Percentiles rank a stretch among this genome's conserved stretches.
These are phyloP conservation scores for Echiichthys vipera DNA, from an alignment of 2,797 vertebrate species.

Conservation along the genomic window DNA sequence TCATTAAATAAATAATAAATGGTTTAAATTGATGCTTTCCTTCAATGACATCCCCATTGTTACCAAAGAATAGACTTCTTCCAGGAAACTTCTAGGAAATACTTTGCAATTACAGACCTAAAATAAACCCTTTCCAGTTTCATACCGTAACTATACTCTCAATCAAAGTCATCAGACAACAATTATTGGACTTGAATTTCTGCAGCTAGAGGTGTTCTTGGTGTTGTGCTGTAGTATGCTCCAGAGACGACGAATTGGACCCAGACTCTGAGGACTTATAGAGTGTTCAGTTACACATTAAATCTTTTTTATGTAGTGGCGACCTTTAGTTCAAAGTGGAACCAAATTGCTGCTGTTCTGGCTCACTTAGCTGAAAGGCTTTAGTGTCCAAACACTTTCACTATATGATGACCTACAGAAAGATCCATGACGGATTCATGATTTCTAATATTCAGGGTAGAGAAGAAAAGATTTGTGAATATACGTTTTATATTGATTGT, in stretches of 20 bases:
- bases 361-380: constrained; percentile 41
- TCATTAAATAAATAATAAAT: no score
- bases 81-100: not conserved
- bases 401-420: constrained; percentile 11
- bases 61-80: not conserved
- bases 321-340: constrained; percentile 65
- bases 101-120: not conserved
- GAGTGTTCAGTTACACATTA: constrained; percentile 44
- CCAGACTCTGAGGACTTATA: constrained; percentile 16
- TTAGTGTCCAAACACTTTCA: constrained; percentile 32
- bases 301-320: constrained; percentile 58
- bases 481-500: not conserved
- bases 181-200: constrained; percentile 4
- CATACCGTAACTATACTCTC: not conserved
- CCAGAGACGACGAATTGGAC: constrained; percentile 20
- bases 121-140: not conserved
- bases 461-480: not conserved
- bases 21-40: no score
- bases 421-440: not conserved
- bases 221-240: constrained; percentile 31
- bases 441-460: constrained; percentile 3
- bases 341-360: constrained; percentile 57
- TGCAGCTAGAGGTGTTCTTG: constrained; percentile 6
- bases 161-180: constrained; percentile 1
- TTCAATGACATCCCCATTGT: not conserved